Conservation (phyloP, 2,113 vertebrate species). For the Nyctibius bracteatus region DNA sequence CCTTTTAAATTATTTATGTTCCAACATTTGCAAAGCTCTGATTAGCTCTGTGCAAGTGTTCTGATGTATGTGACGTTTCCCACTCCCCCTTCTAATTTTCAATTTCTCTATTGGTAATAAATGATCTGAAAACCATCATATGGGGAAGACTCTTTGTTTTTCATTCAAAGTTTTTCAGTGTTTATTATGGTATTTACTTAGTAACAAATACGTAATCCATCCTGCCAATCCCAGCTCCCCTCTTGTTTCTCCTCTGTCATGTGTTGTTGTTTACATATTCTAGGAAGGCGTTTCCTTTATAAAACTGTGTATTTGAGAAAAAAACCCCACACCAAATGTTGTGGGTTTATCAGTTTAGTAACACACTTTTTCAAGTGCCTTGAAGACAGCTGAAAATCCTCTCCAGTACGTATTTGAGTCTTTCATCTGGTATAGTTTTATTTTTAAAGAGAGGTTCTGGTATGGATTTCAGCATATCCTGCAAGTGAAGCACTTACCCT, state of each 20-base stretch:
- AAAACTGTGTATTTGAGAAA: background rate
- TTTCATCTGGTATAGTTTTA: background rate
- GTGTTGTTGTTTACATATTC: background rate
- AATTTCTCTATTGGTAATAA: slow-evolving; percentile 71
- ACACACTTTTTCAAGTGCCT: background rate
- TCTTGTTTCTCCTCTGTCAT: background rate
- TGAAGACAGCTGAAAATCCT: slow-evolving; percentile 8
- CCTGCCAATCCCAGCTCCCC: background rate
- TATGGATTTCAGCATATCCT: background rate
- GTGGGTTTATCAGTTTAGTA: background rate
- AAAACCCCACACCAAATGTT: background rate
- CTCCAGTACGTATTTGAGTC: background rate
- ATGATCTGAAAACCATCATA: slow-evolving; percentile 54
- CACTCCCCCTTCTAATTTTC: background rate
- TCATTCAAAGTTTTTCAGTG: background rate
- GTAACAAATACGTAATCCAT: background rate
- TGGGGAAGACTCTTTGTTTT: slow-evolving; percentile 13
- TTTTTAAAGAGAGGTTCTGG: background rate
- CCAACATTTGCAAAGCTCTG: slow-evolving; percentile 54
- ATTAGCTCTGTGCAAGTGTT: slow-evolving; percentile 25
- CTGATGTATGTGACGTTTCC: slow-evolving; percentile 31
- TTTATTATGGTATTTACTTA: background rate
- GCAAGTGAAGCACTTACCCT: background rate
- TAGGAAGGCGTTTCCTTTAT: background rate
- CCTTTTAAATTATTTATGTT: slow-evolving; percentile 49